phyloP scores from a whole-genome alignment of 2,113 vertebrate species.

The Dipodomys stephensi region DNA sequence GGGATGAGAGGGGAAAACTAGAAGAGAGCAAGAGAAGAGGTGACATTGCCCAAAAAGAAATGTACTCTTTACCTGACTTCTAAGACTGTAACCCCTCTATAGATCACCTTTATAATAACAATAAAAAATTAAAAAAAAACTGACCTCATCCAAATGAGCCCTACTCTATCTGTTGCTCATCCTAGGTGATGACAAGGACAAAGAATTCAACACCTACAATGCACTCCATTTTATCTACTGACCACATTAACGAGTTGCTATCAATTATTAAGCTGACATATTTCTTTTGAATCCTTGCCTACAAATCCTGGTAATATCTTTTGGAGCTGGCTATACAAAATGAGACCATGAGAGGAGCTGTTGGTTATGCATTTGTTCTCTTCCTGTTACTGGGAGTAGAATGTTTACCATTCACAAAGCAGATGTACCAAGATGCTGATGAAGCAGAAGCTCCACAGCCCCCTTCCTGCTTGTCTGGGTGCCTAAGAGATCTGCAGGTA shows the following conservation, averaged over 20 bases:
- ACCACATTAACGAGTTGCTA: not conserved
- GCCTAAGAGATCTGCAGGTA: not conserved
- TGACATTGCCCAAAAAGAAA: too few species aligned
- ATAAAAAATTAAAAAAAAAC: too few species aligned
- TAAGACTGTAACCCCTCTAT: too few species aligned
- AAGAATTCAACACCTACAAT: conserved; percentile 26
- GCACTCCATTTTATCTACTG: not conserved
- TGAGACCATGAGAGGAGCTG: not conserved
- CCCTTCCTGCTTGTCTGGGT: not conserved
- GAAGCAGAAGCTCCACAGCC: not conserved
- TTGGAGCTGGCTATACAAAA: not conserved
- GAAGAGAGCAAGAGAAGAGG: too few species aligned
- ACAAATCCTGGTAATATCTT: conserved; percentile 2
- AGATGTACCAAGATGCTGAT: not conserved
- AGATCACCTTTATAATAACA: too few species aligned
- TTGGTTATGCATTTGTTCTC: not conserved
- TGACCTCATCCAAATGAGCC: not conserved
- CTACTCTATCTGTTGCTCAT: not conserved
- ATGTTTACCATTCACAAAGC: not conserved
- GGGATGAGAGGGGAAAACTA: too few species aligned
- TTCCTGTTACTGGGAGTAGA: not conserved
- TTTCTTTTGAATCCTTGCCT: not conserved
- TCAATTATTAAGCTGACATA: not conserved
- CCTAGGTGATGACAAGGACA: not conserved
- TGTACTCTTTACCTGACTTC: too few species aligned